Conservation (phyloP, 1,140 invertebrate species). For the Drosophila kepulauana region DNA sequence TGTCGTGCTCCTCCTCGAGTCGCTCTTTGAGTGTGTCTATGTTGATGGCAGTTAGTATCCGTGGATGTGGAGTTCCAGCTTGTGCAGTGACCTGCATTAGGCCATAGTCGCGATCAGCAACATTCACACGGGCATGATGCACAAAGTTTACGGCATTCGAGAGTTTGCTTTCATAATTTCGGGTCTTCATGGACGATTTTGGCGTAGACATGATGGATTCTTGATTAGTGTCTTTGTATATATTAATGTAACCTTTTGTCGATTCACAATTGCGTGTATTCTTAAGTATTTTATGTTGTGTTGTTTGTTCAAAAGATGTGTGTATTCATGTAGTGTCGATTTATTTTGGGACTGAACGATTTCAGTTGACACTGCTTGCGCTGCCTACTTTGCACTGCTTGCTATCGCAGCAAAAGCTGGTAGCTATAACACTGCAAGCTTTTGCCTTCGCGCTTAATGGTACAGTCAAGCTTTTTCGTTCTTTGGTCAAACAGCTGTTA, state of each 20-base stretch:
- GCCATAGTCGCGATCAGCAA: slow-evolving; percentile 44
- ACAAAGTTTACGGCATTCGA: neutral
- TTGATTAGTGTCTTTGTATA: neutral
- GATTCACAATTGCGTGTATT: neutral
- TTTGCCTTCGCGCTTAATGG: neutral
- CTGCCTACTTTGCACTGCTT: slow-evolving; percentile 14
- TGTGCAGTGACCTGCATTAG: slow-evolving; percentile 25
- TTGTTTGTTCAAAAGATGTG: neutral
- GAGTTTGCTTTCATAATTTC: neutral
- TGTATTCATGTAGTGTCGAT: neutral
- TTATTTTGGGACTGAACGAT: neutral
- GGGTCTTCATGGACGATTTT: neutral
- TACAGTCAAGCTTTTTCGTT: neutral
- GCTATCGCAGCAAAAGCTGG: neutral
- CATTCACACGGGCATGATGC: neutral
- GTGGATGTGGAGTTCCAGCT: slow-evolving; percentile 53
- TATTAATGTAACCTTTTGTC: neutral
- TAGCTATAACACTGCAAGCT: slow-evolving; percentile 3
- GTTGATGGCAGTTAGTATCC: slow-evolving; percentile 15
- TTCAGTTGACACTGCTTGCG: slow-evolving; percentile 31
- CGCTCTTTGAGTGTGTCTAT: slow-evolving; percentile 22
- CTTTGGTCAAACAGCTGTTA: slow-evolving; percentile 60
- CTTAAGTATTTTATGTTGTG: neutral
- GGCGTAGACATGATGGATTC: neutral
- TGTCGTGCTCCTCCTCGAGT: slow-evolving; percentile 11